Conservation (phyloP, 2,113 vertebrate genomes). For the Melanerpes formicivorus region DNA sequence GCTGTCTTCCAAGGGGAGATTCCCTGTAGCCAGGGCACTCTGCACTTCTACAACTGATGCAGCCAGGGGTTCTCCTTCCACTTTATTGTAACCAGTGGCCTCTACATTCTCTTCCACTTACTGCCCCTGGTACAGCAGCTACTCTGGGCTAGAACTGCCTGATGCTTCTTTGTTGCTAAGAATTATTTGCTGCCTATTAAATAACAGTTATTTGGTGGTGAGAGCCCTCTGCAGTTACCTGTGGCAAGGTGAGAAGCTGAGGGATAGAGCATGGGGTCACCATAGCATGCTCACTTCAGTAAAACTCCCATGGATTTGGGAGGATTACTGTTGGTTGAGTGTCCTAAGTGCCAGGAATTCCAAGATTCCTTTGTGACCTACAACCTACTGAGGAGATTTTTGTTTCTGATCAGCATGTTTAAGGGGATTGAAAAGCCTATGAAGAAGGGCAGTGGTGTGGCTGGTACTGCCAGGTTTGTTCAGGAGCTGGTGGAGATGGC, state of each 20-base stretch:
- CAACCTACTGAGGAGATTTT: background rate
- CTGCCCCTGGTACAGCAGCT: fast-evolving
- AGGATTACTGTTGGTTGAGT: background rate
- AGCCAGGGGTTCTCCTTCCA: background rate
- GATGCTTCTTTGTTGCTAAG: background rate
- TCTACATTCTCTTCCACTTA: background rate
- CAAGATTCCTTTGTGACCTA: background rate
- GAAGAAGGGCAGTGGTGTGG: background rate
- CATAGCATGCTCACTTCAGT: background rate
- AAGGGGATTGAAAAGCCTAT: background rate
- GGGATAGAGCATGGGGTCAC: background rate
- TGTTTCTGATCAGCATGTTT: background rate
- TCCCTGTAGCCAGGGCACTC: background rate
- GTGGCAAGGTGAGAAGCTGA: background rate
- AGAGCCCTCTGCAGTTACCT: background rate
- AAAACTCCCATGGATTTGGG: background rate
- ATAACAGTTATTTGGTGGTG: background rate
- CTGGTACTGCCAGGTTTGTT: background rate
- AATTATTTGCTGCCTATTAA: background rate
- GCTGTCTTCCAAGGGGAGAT: background rate
- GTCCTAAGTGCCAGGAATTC: background rate
- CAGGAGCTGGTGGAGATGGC: background rate
- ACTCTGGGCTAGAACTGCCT: background rate
- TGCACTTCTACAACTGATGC: background rate
- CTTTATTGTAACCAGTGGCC: background rate